Percentiles rank a stretch among this genome's conserved stretches.
Evolutionary conservation across 2,888 invertebrate species (phyloP).

Genomic region (Sinotaia quadrata): DNA sequence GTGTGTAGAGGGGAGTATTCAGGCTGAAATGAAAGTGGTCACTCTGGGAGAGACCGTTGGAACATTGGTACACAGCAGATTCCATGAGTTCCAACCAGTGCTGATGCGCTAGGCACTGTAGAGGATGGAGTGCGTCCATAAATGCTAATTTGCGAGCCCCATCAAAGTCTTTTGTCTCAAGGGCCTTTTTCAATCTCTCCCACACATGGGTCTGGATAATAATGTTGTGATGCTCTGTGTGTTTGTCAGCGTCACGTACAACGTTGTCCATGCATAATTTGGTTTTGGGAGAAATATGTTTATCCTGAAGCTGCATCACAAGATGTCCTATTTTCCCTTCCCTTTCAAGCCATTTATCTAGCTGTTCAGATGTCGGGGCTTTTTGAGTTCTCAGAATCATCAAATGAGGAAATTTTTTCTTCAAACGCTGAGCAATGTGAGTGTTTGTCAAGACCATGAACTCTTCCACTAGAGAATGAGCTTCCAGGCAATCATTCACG

Average conservation of each 20-base stretch:
- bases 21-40: conserved; percentile 45
- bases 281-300: conserved; percentile 5
- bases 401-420: conserved; percentile 15
- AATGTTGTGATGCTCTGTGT: background rate
- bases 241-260: conserved; percentile 6
- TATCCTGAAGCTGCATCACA: conserved; percentile 12
- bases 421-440: conserved; percentile 32
- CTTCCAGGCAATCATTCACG: conserved; percentile 17
- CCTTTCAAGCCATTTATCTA: conserved; percentile 36
- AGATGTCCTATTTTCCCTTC: conserved; percentile 20
- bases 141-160: conserved; percentile 29
- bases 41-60: conserved; percentile 11
- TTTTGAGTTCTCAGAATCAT: conserved; percentile 42
- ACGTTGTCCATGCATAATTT: background rate
- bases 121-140: conserved; percentile 41
- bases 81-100: conserved; percentile 44
- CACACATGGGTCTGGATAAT: conserved; percentile 37
- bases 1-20: conserved; percentile 40
- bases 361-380: conserved; percentile 25
- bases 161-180: conserved; percentile 17
- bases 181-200: conserved; percentile 21
- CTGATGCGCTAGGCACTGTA: conserved; percentile 35
- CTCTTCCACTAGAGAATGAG: conserved; percentile 42
- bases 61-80: conserved; percentile 38
- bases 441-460: conserved; percentile 42